phyloP scores from a whole-genome alignment of 2,888 invertebrate species.

The Parnassius glacialis region DNA sequence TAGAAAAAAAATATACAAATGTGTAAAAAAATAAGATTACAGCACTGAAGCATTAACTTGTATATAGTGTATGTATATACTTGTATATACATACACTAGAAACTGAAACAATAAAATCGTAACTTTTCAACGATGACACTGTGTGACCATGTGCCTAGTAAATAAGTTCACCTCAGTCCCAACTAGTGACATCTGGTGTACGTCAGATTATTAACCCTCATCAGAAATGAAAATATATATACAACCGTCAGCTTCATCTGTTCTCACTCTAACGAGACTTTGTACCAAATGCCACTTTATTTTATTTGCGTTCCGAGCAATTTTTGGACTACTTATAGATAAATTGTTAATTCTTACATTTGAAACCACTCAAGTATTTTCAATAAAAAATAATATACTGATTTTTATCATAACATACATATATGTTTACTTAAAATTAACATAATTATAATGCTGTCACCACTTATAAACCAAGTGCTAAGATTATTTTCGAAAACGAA shows the following conservation, averaged over 20 bases:
- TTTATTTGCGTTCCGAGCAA: not conserved
- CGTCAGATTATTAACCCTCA: no score
- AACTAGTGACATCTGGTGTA: no score
- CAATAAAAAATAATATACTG: not conserved
- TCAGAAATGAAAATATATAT: no score
- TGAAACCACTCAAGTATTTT: not conserved
- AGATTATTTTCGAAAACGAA: not conserved
- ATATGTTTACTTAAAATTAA: not conserved
- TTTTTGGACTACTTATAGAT: constrained; percentile 1
- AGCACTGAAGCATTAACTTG: no score
- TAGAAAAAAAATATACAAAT: no score
- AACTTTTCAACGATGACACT: no score
- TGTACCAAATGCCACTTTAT: constrained; percentile 9
- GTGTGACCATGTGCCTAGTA: no score
- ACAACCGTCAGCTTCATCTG: not conserved
- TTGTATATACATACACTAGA: no score
- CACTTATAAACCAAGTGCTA: constrained; percentile 3
- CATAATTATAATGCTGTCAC: constrained; percentile 1
- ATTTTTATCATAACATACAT: not conserved
- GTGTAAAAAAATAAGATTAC: no score
- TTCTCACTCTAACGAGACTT: constrained; percentile 3
- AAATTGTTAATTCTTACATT: not conserved
- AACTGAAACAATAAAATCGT: no score
- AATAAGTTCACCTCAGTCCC: no score
- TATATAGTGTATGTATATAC: no score